phyloP scores from a whole-genome alignment of 2,797 vertebrate genomes.

The Sarcoramphus papa region DNA sequence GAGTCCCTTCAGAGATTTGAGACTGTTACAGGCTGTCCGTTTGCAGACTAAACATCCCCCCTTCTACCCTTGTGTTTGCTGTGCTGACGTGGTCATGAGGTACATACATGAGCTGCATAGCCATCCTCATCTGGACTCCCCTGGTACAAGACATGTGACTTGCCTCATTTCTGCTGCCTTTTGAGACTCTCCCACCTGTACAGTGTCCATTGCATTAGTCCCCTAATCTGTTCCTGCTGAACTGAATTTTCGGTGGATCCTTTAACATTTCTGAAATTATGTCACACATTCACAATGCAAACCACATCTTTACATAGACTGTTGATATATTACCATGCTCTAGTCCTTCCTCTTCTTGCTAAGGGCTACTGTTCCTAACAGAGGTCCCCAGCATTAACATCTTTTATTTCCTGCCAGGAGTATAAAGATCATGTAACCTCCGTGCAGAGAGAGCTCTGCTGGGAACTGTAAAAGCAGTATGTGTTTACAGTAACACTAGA shows the following conservation, averaged over 20 bases:
- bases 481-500: background rate
- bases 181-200: background rate
- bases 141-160: background rate
- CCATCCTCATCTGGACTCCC: background rate
- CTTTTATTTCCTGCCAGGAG: background rate
- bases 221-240: background rate
- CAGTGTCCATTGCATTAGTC: background rate
- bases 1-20: background rate
- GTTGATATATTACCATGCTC: background rate
- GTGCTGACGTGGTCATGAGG: background rate
- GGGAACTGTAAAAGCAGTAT: background rate
- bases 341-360: background rate
- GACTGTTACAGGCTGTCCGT: background rate
- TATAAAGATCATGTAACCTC: background rate
- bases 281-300: background rate
- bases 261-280: background rate
- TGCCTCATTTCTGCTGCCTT: background rate
- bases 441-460: background rate
- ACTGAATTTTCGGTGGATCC: background rate
- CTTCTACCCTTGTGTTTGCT: background rate
- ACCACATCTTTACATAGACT: background rate
- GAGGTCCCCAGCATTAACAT: background rate
- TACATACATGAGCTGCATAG: background rate
- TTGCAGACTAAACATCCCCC: background rate
- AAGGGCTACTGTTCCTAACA: background rate